phyloP scores from a whole-genome alignment of 2,113 vertebrate genomes.

The Dryoscopus gambensis region DNA sequence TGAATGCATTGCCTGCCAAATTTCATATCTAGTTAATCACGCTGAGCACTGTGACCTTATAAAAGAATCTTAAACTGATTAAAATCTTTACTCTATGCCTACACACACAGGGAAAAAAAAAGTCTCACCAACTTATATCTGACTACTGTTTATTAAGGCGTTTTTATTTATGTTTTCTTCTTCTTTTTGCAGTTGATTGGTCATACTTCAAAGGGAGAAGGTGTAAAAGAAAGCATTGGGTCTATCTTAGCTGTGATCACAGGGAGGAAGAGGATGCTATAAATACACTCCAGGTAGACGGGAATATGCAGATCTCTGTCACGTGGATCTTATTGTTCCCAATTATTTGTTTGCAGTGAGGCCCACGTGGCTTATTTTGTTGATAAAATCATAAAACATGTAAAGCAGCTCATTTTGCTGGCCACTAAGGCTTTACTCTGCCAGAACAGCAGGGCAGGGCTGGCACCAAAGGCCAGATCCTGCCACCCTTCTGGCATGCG shows the following conservation, averaged over 20 bases:
- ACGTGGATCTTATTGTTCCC: not conserved
- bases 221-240: slow-evolving; percentile 2
- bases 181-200: slow-evolving; percentile 26
- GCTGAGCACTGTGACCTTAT: slow-evolving; percentile 53
- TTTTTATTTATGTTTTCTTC: not conserved
- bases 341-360: not conserved
- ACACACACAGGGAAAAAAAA: slow-evolving; percentile 12
- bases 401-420: not conserved
- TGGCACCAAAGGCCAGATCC: not conserved
- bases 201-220: slow-evolving; percentile 1
- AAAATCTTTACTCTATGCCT: slow-evolving; percentile 60
- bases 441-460: not conserved
- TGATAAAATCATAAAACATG: not conserved
- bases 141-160: slow-evolving; percentile 15
- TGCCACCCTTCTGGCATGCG: not conserved
- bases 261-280: not conserved
- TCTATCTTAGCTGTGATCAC: not conserved
- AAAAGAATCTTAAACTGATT: slow-evolving; percentile 56
- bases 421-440: not conserved
- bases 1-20: slow-evolving; percentile 33
- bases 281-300: not conserved
- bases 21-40: slow-evolving; percentile 59
- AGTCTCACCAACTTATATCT: slow-evolving; percentile 5
- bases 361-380: not conserved
- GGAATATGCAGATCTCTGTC: not conserved